Evolutionary conservation across 2,113 vertebrate species (phyloP), one percentile per base, ranked within the genome.

Genomic region (Chitala chitala): DNA sequence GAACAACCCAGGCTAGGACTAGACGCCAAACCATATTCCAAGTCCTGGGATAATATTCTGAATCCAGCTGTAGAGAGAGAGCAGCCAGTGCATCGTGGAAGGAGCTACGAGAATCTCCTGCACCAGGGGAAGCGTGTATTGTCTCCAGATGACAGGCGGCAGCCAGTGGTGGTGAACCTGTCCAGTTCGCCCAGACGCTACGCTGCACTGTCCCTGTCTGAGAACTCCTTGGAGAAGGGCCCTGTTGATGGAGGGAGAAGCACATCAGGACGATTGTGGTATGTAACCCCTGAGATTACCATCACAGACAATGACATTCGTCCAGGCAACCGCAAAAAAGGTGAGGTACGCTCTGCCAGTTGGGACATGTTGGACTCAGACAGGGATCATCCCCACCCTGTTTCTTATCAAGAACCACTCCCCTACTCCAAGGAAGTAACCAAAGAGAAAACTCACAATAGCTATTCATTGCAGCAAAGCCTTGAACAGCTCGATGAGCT

Each of bases 41-140:
- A 94, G 76, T 98, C 96, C 75, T 98, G 94, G 94, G 96, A 98
- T 82, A 96, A 98, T 80, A 97, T 98, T 82, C 87, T 97, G 26
- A 91, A 92, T 0, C 91, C 94, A 0, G 86, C 78, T 0, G 84
- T 83, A 0, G 93, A 91, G 77, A 87, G 89, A 69, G 92, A 95
- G 15, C 92, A 93, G 74, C 86, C 84, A 1, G 83, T 94, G 74
- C 89, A 91, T 71, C 92, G 93, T 0, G 94, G 95, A 75, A 93
- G 93, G 73, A 98, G 96, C 84, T 96, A 95, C 0, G 96, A 98
- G 78, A 96, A 98, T 79, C 89, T 98, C 74, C 90, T 94, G 31
- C 82, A 89, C 69, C 90, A 93, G 2, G 90, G 91, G 46, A 92
- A 90, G 54, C 88, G 88, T 46, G 89, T 87, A 69, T 75, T 87